These are phyloP conservation scores for Mirounga angustirostris DNA, from an alignment of 2,113 vertebrate species.

Conservation along the genomic window DNA sequence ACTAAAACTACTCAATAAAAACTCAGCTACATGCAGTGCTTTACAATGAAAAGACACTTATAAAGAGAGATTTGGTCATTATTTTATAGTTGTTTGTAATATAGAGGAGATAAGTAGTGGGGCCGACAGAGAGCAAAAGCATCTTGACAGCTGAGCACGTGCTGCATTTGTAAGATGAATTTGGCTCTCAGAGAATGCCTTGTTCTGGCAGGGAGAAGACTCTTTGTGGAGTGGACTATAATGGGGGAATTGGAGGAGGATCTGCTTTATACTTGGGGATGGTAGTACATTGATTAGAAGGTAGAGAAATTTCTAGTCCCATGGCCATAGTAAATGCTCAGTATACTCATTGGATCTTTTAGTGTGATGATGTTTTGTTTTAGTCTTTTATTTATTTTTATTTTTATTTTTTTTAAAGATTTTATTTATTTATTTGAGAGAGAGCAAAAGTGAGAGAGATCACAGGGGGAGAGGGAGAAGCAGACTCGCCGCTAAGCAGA, in stretches of 20 bases:
- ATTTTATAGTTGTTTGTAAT: background rate
- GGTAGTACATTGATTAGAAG: background rate
- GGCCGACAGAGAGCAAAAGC: background rate
- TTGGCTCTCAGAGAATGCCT: background rate
- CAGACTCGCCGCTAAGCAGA: too few species aligned
- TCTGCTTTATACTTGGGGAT: background rate
- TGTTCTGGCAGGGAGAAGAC: background rate
- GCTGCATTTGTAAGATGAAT: background rate
- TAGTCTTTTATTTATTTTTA: constrained; percentile 30
- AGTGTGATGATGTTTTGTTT: background rate
- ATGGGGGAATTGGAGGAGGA: background rate
- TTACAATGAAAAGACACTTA: background rate
- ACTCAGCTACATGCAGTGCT: background rate
- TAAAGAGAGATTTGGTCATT: background rate
- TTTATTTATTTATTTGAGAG: too few species aligned
- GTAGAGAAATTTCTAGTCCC: background rate
- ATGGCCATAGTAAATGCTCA: background rate
- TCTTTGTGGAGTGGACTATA: background rate
- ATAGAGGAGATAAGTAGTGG: background rate
- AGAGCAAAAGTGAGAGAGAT: too few species aligned
- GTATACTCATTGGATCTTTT: background rate
- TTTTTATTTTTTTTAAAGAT: too few species aligned
- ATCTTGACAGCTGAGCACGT: background rate
- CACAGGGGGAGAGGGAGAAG: too few species aligned
- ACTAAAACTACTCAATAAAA: background rate